These are phyloP conservation scores for Calosoma granatense DNA, from an alignment of 1,140 invertebrate species.

Conservation along the genomic window DNA sequence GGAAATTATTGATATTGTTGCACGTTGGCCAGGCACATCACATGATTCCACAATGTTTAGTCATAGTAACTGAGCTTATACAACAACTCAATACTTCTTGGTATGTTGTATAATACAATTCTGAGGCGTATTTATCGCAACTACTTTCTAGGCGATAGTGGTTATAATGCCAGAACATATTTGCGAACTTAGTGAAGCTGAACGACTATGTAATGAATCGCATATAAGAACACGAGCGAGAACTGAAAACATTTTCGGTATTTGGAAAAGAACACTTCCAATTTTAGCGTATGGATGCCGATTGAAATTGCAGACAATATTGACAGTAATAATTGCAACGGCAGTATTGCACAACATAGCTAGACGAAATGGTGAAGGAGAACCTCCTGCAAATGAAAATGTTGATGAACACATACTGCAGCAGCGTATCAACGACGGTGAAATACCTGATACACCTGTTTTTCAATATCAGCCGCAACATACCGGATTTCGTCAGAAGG, in stretches of 20 bases:
- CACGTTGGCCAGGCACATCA: slow-evolving; percentile 26
- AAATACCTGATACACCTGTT: neutral
- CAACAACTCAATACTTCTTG: neutral
- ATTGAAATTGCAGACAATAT: slow-evolving; percentile 22
- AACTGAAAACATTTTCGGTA: slow-evolving; percentile 25
- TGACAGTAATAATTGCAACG: slow-evolving; percentile 27
- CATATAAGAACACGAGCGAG: slow-evolving; percentile 25
- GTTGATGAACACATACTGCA: neutral
- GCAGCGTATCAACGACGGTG: neutral
- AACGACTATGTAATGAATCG: slow-evolving; percentile 22
- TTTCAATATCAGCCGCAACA: neutral
- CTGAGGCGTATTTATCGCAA: slow-evolving; percentile 17
- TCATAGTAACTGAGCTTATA: slow-evolving; percentile 4
- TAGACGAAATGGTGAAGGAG: slow-evolving; percentile 13
- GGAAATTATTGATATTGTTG: slow-evolving; percentile 26
- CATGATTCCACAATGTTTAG: slow-evolving; percentile 28
- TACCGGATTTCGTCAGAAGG: neutral
- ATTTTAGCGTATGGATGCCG: slow-evolving; percentile 25
- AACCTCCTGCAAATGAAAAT: neutral
- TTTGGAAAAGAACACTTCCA: slow-evolving; percentile 30
- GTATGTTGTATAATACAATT: neutral
- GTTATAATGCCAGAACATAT: slow-evolving; percentile 25
- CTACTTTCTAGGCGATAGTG: slow-evolving; percentile 20
- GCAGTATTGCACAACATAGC: slow-evolving; percentile 34
- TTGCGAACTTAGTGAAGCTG: slow-evolving; percentile 20